Percentiles rank a stretch among this genome's conserved stretches.
Evolutionary conservation across 2,797 vertebrate genomes (phyloP).

Genomic region (Hyperoplus immaculatus): DNA sequence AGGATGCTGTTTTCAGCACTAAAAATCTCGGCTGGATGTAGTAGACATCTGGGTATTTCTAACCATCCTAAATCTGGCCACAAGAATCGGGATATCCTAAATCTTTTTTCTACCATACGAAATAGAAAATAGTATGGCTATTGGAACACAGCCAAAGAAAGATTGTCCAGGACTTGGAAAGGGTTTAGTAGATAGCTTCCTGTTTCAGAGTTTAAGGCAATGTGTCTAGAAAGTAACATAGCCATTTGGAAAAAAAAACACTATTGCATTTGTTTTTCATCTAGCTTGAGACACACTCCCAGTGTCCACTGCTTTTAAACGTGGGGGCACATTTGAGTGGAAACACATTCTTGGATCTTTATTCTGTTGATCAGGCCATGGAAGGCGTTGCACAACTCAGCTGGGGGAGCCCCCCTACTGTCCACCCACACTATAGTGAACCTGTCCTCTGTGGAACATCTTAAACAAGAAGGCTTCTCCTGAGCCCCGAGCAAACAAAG

Average conservation of each 20-base stretch:
- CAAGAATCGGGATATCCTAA: no score
- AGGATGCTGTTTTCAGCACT: no score
- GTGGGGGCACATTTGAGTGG: constrained; percentile 23
- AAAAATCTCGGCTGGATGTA: no score
- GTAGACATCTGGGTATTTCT: no score
- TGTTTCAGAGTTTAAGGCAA: constrained; percentile 8
- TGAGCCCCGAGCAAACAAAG: constrained; percentile 67
- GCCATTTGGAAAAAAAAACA: constrained; percentile 23
- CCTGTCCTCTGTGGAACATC: constrained; percentile 37
- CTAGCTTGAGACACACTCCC: constrained; percentile 15
- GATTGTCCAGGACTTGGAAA: neutral
- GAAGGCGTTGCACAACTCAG: constrained; percentile 11
- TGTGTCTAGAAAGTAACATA: neutral
- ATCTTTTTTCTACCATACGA: no score
- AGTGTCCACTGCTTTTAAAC: constrained; percentile 21
- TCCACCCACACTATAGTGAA: constrained; percentile 67
- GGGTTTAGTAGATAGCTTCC: neutral
- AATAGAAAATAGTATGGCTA: no score
- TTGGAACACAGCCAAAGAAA: no score
- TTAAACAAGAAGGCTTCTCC: constrained; percentile 41
- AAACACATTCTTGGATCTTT: constrained; percentile 50
- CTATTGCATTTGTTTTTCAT: constrained; percentile 27
- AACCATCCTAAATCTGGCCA: no score
- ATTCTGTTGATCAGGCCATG: constrained; percentile 32
- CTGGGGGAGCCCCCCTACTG: constrained; percentile 27